Base-by-base conservation (phyloP, 2,888 invertebrate species). In the Cataglyphis albicans region DNA sequence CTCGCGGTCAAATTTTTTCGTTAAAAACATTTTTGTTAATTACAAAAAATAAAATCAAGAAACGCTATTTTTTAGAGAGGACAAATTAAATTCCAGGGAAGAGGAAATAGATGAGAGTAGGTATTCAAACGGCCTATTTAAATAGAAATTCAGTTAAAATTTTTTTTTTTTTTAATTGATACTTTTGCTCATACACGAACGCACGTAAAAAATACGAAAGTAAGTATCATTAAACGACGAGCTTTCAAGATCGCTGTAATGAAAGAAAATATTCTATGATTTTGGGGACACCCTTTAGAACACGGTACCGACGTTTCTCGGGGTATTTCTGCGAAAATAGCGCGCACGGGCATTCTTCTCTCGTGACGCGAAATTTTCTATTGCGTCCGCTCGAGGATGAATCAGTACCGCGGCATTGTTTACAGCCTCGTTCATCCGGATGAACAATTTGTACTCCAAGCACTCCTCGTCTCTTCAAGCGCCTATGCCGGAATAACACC, bases 331-430 rank as follows among this genome's bases (percentile, higher is more conserved):
- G 32, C 29, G 61, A n/a, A 63, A 61, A 74, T 61, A 61, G 32
- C 41, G 61, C 41, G 32, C 44, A 10, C 15, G 21, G 57, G 32
- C 21, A 1, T 73, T 73, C 29, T 32, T 32, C 44, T 41, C 44
- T 9, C 63, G 38, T 5, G 41, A 15, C 32, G 29, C 74, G 61
- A 15, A 32, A 44, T 38, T 67, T 52, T 65, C 67, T n/a, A 67
- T 75, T 38, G 75, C 74, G 32, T n/a, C 21, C 35, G 35, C 9
- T 52, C 52, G 35, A 25, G 67, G 52, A 65, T 18, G 21, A 64
- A 25, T 75, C 25, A 48, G 48, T n/a, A 65, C 12, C 67, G 38
- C 68, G 76, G 68, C 29, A 68, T 64, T 75, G 64, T 75, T 74
- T 44, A 61, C 44, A 21, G 29, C 32, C 32, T 44, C 44, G 35